These are phyloP conservation scores for Zoanthus sociatus DNA, from an alignment of 92 coral and sea anemone species.

Conservation along the genomic window DNA sequence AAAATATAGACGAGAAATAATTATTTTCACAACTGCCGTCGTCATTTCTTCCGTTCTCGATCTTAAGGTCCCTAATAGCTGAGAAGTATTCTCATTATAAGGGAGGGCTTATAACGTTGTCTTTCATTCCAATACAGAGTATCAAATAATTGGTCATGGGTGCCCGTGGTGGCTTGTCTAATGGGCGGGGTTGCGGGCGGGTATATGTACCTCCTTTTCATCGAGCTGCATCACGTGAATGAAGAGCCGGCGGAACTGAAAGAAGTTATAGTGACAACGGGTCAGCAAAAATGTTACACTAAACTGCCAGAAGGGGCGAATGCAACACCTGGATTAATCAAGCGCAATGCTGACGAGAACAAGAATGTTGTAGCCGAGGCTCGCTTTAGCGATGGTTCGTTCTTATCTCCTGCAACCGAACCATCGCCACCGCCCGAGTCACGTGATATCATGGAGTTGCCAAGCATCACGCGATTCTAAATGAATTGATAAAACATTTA, in stretches of 20 bases:
- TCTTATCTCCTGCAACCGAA: constrained; percentile 20
- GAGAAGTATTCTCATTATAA: no score
- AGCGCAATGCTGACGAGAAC: not conserved
- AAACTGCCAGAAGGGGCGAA: not conserved
- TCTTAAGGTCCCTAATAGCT: no score
- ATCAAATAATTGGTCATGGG: constrained; percentile 77
- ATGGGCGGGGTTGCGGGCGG: constrained; percentile 79
- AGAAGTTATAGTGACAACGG: constrained; percentile 31
- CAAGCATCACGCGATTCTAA: not conserved
- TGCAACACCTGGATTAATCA: not conserved
- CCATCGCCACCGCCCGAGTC: constrained; percentile 20
- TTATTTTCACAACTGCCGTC: no score
- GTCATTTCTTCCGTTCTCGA: no score
- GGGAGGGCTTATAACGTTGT: no score
- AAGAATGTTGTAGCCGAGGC: not conserved
- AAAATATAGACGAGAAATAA: no score
- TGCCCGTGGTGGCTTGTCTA: constrained; percentile 74
- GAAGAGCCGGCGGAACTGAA: constrained; percentile 29
- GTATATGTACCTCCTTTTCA: constrained; percentile 59
- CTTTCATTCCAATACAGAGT: constrained; percentile 42
- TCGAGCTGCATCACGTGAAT: constrained; percentile 70
- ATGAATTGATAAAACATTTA: not conserved
- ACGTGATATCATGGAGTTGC: not conserved
- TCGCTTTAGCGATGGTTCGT: not conserved
- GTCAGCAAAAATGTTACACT: not conserved